Percentiles rank a stretch among this genome's conserved stretches.
phyloP scores from a whole-genome alignment of 2,888 invertebrate species.

The Druceiella hillmani region DNA sequence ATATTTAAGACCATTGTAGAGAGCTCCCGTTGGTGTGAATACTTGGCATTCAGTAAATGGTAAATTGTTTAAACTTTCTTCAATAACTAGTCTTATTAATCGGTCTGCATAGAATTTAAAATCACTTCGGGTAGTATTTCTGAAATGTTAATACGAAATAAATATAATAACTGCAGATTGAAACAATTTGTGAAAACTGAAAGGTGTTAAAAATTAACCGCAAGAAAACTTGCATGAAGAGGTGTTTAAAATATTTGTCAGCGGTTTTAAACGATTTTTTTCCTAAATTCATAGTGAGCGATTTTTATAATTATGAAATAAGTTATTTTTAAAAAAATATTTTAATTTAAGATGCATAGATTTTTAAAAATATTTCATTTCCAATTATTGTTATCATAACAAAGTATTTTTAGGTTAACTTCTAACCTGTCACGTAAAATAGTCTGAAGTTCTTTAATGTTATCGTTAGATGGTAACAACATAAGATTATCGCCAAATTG shows the following conservation, averaged over 20 bases:
- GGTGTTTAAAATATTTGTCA: constrained; percentile 5
- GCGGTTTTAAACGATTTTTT: no score
- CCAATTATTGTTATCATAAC: no score
- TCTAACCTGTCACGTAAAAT: constrained; percentile 81
- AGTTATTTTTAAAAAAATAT: no score
- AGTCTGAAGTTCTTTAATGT: constrained; percentile 78
- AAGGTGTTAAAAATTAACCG: no score
- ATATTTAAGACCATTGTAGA: constrained; percentile 90
- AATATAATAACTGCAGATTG: constrained; percentile 2
- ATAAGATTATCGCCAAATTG: constrained; percentile 67
- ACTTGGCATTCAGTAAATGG: constrained; percentile 90
- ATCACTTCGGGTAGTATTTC: constrained; percentile 88
- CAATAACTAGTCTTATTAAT: constrained; percentile 93
- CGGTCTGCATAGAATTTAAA: constrained; percentile 99
- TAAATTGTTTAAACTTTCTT: constrained; percentile 94
- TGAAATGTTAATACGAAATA: constrained; percentile 38
- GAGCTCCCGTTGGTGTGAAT: constrained; percentile 87
- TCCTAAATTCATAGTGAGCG: no score
- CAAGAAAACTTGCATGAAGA: no score
- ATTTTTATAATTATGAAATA: no score
- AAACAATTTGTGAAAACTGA: not conserved
- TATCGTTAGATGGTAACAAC: constrained; percentile 68
- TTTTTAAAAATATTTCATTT: no score
- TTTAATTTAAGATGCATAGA: no score
- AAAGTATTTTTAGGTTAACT: constrained; percentile 28